Evolutionary conservation across 92 coral and sea anemone genomes (phyloP), one percentile per base, ranked within the genome.

Genomic region (Parazoanthus atlanticus): DNA sequence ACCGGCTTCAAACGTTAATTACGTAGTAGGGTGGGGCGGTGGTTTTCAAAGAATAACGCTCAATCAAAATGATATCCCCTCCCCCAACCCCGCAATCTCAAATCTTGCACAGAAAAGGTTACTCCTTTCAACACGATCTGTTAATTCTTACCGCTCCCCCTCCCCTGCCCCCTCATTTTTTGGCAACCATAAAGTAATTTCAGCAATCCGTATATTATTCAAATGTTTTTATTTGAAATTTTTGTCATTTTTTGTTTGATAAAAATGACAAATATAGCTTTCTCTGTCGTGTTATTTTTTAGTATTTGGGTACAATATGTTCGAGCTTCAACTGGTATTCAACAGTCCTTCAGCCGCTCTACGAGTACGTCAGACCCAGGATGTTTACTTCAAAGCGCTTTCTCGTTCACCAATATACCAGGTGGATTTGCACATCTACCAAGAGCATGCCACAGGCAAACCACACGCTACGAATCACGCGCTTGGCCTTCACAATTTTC

Each of bases 191-290:
- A 36, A 5, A 23, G 34, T 19, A 61, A 81, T 15, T 5, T 8
- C 73, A 82, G 40, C 56, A 69, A 70, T 21, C 19, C n/a, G 3
- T 69, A 26, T 26, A 43, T 28, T 84, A 46, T 70, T 84, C 17
- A 84, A 65, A 43, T 52, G 64, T 61, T 84, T 83, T 84, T 84
- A 84, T 84, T 84, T 23, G 76, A 84, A 84, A 83, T 69, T 70
- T 70, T 70, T 69, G 78, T 41, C 87, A 84, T 84, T 84, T 84
- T 66, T 29, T 33, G 43, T 36, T 75, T 43, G 17, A 29, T 41
- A 38, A 69, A 84, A 84, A 84, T 70, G 87, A 84, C 87, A 69
- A 84, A 84, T 41, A 84, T 28, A 69, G 77, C 54, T 41, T 84
- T 84, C 73, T 81, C 43, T 71, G 78, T 30, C 78, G 79, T 84